These are phyloP conservation scores for Catalaphyllia jardinei DNA, from an alignment of 64 coral and sea anemone genomes.

Conservation along the genomic window DNA sequence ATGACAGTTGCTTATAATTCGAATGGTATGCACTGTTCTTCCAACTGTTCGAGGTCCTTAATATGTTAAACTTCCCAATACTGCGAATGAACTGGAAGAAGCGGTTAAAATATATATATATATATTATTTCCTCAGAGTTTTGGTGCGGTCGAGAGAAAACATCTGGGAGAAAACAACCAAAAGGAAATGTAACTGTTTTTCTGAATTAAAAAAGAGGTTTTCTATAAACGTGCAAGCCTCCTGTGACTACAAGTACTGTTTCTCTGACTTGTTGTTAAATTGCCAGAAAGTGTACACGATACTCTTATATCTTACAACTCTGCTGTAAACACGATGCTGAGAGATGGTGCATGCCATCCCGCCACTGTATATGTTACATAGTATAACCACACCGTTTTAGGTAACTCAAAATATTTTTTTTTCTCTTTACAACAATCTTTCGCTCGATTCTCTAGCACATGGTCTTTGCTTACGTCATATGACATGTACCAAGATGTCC, in stretches of 20 bases:
- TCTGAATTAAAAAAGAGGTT: slow-evolving; percentile 46
- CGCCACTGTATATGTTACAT: background rate
- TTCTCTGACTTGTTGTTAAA: slow-evolving; percentile 17
- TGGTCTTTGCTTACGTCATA: no score
- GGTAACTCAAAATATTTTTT: no score
- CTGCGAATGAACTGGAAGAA: slow-evolving; percentile 7
- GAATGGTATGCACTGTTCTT: background rate
- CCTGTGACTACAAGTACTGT: slow-evolving; percentile 26
- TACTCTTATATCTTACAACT: background rate
- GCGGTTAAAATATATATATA: background rate
- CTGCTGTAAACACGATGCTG: background rate
- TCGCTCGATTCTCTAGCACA: no score
- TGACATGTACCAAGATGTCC: no score
- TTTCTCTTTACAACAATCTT: no score
- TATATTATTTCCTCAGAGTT: slow-evolving; percentile 49
- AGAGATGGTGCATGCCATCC: background rate
- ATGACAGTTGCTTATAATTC: slow-evolving; percentile 4
- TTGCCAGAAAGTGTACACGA: slow-evolving; percentile 29
- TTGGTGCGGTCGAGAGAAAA: slow-evolving; percentile 57
- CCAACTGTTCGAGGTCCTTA: slow-evolving; percentile 2
- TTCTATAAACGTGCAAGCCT: slow-evolving; percentile 58
- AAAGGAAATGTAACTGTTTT: slow-evolving; percentile 50
- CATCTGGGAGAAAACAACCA: slow-evolving; percentile 54
- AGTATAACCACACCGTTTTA: no score
- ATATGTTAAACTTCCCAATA: slow-evolving; percentile 1